A percentile compares a stretch with the other conserved stretches of the same genome.
Evolutionary conservation across 1,140 invertebrate genomes (phyloP).

Genomic region (Trichonephila clavata): DNA sequence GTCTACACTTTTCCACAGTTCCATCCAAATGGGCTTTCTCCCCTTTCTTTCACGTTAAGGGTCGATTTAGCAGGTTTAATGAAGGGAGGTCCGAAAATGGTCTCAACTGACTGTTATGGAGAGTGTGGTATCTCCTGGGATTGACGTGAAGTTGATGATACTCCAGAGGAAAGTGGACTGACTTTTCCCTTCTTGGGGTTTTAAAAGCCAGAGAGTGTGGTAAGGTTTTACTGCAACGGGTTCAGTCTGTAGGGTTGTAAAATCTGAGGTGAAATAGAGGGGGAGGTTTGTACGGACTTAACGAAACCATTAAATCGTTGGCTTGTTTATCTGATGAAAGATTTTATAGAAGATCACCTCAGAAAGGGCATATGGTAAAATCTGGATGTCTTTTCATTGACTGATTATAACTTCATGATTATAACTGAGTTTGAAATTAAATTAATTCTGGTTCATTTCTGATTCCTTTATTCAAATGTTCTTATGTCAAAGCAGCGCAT

Average conservation of each 20-base stretch:
- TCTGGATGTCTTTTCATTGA: no score
- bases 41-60: background rate
- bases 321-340: no score
- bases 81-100: constrained; percentile 56
- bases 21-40: constrained; percentile 1
- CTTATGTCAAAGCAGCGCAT: no score
- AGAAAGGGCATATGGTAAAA: no score
- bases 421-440: no score
- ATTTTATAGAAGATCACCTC: no score
- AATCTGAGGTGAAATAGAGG: background rate
- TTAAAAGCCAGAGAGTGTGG: background rate
- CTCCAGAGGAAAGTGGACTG: background rate
- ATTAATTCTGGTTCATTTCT: no score
- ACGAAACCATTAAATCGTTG: no score
- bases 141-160: background rate
- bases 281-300: no score
- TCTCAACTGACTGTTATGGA: constrained; percentile 52
- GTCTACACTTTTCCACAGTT: background rate
- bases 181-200: background rate
- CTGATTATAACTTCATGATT: no score
- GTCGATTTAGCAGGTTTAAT: constrained; percentile 35
- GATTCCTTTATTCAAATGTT: no score
- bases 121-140: background rate
- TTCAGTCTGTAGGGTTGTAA: background rate
- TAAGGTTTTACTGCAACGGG: background rate